Evolutionary conservation across 2,797 vertebrate genomes (phyloP), one percentile per base, ranked within the genome.

Genomic region (Gymnodraco acuticeps): DNA sequence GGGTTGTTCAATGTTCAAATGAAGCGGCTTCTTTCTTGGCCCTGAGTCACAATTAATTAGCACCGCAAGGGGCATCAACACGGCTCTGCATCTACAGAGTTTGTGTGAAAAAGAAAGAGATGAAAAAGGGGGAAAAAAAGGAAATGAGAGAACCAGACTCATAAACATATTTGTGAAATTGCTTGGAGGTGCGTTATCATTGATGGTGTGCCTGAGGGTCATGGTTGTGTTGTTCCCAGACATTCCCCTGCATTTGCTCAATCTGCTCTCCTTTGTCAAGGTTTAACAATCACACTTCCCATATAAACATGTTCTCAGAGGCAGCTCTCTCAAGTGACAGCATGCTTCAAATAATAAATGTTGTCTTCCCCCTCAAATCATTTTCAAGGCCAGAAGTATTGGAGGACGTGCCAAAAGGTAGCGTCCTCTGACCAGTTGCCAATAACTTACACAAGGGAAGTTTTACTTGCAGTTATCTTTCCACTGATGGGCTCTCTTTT

Each of bases 41-140:
- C 87, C 50, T 66, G 80, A 89, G 84, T 89, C 79, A 80, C 79
- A 85, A 83, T 91, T 90, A 91, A 84, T 88, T 89, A 85, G 76
- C 73, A 67, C 81, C 55, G 62, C 53, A 41, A 85, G 82, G 70
- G 73, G 54, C 54, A 81, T 77, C 72, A 76, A 73, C 72, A 77
- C 45, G 43, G 58, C 68, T 67, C 60, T 76, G 70, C 59, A 69
- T 81, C 66, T 73, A 62, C 50, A 33, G 20, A 63, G 23, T 67
- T 76, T 78, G 20, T 85, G 41, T 13, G 51, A 42, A 64, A 51
- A 46, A 14, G 20, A 43, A 54, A 54, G n/a, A 6, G 43, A 82
- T 58, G 46, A 82, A 85, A 80, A 62, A 23, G 12, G 33, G 33
- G 33, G 7, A 42, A 31, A 76, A 64, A 65, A 64, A 47, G 33